phyloP scores from a whole-genome alignment of 2,888 invertebrate species.

The Platerodrilus igneus region DNA sequence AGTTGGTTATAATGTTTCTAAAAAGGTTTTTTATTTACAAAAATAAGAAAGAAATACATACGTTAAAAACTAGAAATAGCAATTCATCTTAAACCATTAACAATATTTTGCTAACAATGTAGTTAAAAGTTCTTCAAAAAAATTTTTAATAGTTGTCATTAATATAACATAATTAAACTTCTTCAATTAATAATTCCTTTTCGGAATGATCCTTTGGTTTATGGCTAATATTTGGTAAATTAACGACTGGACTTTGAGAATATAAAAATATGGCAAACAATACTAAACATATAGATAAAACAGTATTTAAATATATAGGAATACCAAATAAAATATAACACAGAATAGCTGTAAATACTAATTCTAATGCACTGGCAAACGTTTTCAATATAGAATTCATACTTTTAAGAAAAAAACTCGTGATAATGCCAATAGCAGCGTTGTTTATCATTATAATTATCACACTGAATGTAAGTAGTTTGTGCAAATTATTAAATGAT shows the following conservation, averaged over 20 bases:
- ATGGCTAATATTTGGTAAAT: constrained; percentile 46
- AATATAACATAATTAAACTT: too few species aligned
- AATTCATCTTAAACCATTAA: too few species aligned
- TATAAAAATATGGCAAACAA: constrained; percentile 81
- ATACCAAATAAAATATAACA: constrained; percentile 83
- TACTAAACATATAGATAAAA: constrained; percentile 76
- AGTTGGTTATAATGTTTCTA: too few species aligned
- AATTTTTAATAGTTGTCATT: too few species aligned
- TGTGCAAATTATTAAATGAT: constrained; percentile 51
- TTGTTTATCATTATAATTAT: constrained; percentile 82
- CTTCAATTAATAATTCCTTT: too few species aligned
- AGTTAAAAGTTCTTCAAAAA: too few species aligned
- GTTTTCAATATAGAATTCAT: constrained; percentile 94
- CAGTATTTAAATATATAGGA: constrained; percentile 76
- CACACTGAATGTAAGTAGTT: constrained; percentile 65
- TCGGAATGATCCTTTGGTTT: too few species aligned
- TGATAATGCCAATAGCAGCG: constrained; percentile 87
- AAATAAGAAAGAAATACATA: too few species aligned
- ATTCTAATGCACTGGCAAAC: constrained; percentile 89
- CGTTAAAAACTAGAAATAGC: too few species aligned
- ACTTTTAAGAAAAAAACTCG: constrained; percentile 88
- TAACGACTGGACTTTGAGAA: constrained; percentile 81
- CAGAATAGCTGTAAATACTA: constrained; percentile 84
- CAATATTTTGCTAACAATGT: too few species aligned
- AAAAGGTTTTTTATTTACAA: too few species aligned